These are phyloP conservation scores for Blera fallax DNA, from an alignment of 2,888 invertebrate species.

Conservation along the genomic window DNA sequence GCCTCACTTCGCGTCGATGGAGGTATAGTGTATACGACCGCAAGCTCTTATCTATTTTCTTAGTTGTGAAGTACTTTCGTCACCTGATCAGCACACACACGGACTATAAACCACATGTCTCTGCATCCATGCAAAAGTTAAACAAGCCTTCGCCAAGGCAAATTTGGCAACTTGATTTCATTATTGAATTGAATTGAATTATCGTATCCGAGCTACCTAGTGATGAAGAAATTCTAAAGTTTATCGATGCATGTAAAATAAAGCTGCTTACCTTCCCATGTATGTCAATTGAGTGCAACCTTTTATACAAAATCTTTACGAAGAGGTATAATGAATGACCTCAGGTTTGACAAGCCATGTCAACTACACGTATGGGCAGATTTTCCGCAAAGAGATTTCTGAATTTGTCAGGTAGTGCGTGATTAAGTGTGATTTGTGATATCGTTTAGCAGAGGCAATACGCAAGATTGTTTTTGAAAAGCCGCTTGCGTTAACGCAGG, in stretches of 20 bases:
- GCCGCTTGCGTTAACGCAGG: too few species aligned
- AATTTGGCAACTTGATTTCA: constrained; percentile 77
- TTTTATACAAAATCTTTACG: neutral
- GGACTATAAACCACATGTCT: constrained; percentile 42
- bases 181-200: constrained; percentile 21
- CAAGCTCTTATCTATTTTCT: too few species aligned
- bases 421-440: too few species aligned
- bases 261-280: neutral
- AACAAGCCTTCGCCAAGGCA: constrained; percentile 69
- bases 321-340: too few species aligned
- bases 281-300: neutral
- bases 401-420: neutral
- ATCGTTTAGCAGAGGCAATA: too few species aligned
- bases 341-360: constrained; percentile 22
- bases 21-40: constrained; percentile 78
- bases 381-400: constrained; percentile 24
- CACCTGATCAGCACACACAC: constrained; percentile 64
- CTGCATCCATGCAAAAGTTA: neutral
- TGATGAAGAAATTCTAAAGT: neutral
- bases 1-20: too few species aligned
- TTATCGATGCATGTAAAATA: neutral
- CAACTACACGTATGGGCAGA: constrained; percentile 40
- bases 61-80: constrained; percentile 74
- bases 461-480: too few species aligned
- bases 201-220: neutral